These are phyloP conservation scores for Gerris buenoi DNA, from an alignment of 1,140 invertebrate genomes.

Conservation along the genomic window DNA sequence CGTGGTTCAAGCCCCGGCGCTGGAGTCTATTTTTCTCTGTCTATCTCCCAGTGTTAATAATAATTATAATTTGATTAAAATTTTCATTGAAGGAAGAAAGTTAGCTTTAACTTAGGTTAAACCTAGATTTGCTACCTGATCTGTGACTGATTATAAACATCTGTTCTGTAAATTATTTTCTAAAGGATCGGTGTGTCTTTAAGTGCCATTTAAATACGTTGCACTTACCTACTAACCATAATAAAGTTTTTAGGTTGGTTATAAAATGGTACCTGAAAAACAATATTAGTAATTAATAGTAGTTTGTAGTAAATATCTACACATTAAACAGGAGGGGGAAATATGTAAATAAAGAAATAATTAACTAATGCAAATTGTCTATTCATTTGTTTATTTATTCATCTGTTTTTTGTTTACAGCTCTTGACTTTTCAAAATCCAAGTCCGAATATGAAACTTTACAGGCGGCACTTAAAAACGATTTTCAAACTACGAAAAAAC, in stretches of 20 bases:
- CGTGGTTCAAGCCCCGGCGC: too few species aligned
- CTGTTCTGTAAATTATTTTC: too few species aligned
- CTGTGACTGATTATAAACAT: too few species aligned
- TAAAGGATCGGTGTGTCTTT: too few species aligned
- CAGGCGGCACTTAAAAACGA: slow-evolving; percentile 56
- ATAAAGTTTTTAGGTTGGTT: neutral
- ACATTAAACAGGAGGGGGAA: neutral
- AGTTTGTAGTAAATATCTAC: neutral
- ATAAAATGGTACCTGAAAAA: neutral
- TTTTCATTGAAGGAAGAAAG: too few species aligned
- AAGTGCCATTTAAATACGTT: too few species aligned
- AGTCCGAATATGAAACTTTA: slow-evolving; percentile 64
- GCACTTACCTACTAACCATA: too few species aligned
- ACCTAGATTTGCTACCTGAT: too few species aligned
- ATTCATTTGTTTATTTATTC: slow-evolving; percentile 12
- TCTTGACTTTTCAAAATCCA: slow-evolving; percentile 65
- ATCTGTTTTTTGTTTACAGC: slow-evolving; percentile 43
- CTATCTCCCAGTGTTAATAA: too few species aligned
- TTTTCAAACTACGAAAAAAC: slow-evolving; percentile 56
- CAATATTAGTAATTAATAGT: neutral
- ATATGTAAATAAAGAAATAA: neutral
- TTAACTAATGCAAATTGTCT: neutral
- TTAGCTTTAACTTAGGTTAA: too few species aligned
- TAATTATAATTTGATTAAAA: too few species aligned
- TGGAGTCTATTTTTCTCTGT: too few species aligned